Percentiles rank a stretch among this genome's conserved stretches.
Evolutionary conservation across 1,140 invertebrate species (phyloP).

Genomic region (Panagrolaimus sp.): DNA sequence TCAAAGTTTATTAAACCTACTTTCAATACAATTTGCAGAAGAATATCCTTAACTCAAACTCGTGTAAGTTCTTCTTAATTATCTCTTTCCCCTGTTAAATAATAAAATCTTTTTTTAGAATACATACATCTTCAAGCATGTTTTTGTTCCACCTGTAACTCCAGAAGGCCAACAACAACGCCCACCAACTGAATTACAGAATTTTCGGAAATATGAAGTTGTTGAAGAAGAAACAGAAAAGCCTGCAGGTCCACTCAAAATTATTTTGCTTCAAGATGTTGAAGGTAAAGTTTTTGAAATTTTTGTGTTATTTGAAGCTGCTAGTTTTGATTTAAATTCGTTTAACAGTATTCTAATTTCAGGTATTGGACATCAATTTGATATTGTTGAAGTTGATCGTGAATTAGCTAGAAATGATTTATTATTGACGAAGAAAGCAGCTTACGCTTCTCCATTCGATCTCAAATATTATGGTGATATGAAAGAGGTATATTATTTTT

Average conservation of each 20-base stretch:
- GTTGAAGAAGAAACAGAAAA: slow-evolving; percentile 40
- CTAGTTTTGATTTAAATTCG: slow-evolving; percentile 3
- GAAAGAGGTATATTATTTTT: slow-evolving; percentile 44
- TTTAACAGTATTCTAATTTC: background rate
- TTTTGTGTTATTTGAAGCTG: background rate
- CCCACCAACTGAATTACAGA: slow-evolving; percentile 34
- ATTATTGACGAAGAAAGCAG: slow-evolving; percentile 46
- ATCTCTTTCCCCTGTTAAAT: background rate
- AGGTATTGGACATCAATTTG: slow-evolving; percentile 57
- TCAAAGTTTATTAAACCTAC: no score
- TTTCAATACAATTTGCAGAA: no score
- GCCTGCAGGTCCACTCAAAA: slow-evolving; percentile 43
- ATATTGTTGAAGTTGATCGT: slow-evolving; percentile 48
- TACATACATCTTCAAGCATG: slow-evolving; percentile 42
- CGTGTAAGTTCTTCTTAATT: no score
- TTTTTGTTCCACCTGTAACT: slow-evolving; percentile 35
- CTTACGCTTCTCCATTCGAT: slow-evolving; percentile 59
- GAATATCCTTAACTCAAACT: no score
- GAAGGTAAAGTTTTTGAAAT: slow-evolving; percentile 42
- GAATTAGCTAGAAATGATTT: slow-evolving; percentile 45
- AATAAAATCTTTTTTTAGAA: slow-evolving; percentile 35
- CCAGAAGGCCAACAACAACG: slow-evolving; percentile 36
- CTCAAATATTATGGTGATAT: slow-evolving; percentile 54
- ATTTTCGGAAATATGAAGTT: slow-evolving; percentile 49
- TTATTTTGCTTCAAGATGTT: slow-evolving; percentile 56